phyloP scores from a whole-genome alignment of 2,113 vertebrate species.

The Neodontobutis hainanensis region DNA sequence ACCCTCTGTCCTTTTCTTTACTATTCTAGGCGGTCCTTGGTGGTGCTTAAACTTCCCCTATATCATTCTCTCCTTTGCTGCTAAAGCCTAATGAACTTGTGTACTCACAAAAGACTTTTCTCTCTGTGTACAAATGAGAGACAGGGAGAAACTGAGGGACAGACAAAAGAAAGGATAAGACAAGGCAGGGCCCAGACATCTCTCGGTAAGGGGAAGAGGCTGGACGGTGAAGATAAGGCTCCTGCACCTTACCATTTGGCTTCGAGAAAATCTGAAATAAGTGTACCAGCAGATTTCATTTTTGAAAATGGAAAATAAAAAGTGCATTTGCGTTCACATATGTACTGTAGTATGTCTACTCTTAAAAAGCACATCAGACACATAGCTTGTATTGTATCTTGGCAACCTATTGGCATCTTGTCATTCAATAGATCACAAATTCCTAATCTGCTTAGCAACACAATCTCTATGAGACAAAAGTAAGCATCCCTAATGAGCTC shows the following conservation, averaged over 20 bases:
- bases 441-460: constrained; percentile 5
- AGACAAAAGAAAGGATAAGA: constrained; percentile 29
- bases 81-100: constrained; percentile 35
- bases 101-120: constrained; percentile 14
- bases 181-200: constrained; percentile 42
- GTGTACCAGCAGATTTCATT: constrained; percentile 64
- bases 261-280: constrained; percentile 36
- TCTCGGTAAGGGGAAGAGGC: constrained; percentile 52
- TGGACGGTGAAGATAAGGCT: constrained; percentile 71
- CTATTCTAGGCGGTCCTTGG: neutral
- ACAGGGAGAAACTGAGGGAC: constrained; percentile 9
- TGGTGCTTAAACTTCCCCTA: constrained; percentile 12
- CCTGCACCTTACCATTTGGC: constrained; percentile 45
- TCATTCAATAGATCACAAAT: neutral
- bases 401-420: neutral
- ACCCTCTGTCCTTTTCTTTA: neutral
- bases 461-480: neutral
- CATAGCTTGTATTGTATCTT: constrained; percentile 1
- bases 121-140: constrained; percentile 27
- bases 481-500: constrained; percentile 34
- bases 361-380: neutral
- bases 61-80: constrained; percentile 9
- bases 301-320: constrained; percentile 52
- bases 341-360: constrained; percentile 11
- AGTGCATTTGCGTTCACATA: neutral